A percentile compares a stretch with the other conserved stretches of the same genome.
These are phyloP conservation scores for Troides aeacus DNA, from an alignment of 2,888 invertebrate genomes.

Conservation along the genomic window DNA sequence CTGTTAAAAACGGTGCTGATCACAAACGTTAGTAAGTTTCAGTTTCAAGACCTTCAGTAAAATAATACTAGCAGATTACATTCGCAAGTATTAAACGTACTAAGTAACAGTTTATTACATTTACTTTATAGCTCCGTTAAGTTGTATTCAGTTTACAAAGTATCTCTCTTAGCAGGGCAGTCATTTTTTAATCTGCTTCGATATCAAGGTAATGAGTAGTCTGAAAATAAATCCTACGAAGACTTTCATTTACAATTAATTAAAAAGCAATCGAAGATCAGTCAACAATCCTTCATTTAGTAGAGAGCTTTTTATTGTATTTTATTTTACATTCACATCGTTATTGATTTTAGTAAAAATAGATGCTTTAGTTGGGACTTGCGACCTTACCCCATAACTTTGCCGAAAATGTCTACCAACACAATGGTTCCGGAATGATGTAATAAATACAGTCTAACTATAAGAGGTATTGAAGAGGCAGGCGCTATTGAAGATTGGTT, in stretches of 20 bases:
- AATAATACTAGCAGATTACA: too few relatives aligned
- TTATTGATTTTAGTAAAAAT: slow-evolving; percentile 26
- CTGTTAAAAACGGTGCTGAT: too few relatives aligned
- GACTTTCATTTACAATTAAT: slow-evolving; percentile 4
- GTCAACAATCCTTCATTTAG: neutral
- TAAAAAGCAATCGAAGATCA: slow-evolving; percentile 8
- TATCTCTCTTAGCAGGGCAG: too few relatives aligned
- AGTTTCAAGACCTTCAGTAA: too few relatives aligned
- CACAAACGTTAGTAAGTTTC: too few relatives aligned
- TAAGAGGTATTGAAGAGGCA: neutral
- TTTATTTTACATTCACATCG: slow-evolving; percentile 4
- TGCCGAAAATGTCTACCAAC: slow-evolving; percentile 25
- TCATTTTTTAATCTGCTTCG: neutral
- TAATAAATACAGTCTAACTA: slow-evolving; percentile 17
- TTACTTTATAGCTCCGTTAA: too few relatives aligned
- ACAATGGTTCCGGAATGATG: slow-evolving; percentile 10
- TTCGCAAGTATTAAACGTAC: too few relatives aligned
- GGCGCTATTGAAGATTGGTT: neutral
- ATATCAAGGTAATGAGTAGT: slow-evolving; percentile 4
- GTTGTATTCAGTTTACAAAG: neutral
- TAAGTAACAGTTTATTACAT: too few relatives aligned
- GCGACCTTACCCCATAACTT: slow-evolving; percentile 23
- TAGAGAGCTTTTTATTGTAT: slow-evolving; percentile 10
- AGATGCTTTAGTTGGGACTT: slow-evolving; percentile 22
- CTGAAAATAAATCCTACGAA: neutral